Evolutionary conservation across 2,888 invertebrate species (phyloP).

Genomic region (Crepidodera aurea): DNA sequence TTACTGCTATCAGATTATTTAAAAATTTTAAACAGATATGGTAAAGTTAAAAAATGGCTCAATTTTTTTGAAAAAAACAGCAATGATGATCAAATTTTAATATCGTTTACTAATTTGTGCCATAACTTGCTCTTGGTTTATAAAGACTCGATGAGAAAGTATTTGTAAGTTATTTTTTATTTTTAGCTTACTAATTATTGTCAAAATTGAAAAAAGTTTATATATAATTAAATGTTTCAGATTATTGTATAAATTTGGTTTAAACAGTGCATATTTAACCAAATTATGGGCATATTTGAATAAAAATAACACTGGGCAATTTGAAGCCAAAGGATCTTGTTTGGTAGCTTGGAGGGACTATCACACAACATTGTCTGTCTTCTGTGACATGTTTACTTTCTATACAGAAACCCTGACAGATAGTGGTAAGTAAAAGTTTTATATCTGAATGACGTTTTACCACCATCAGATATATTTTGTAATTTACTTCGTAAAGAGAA

Average conservation of each 20-base stretch:
- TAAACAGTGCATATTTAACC: constrained; percentile 57
- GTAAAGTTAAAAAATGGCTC: constrained; percentile 62
- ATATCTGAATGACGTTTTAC: too few relatives aligned
- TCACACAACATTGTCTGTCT: constrained; percentile 58
- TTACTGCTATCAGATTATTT: constrained; percentile 56
- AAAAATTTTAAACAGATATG: constrained; percentile 56
- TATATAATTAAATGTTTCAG: constrained; percentile 43
- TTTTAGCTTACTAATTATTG: too few relatives aligned
- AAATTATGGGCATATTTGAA: constrained; percentile 56
- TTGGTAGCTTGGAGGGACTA: constrained; percentile 56
- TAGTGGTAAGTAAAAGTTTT: constrained; percentile 48
- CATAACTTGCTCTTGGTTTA: constrained; percentile 85
- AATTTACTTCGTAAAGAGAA: too few relatives aligned
- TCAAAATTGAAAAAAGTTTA: too few relatives aligned
- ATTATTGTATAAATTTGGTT: constrained; percentile 57
- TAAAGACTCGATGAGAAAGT: constrained; percentile 83
- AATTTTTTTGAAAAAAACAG: constrained; percentile 61
- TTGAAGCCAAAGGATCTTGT: constrained; percentile 51
- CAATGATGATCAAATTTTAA: constrained; percentile 54
- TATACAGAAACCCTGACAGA: constrained; percentile 61
- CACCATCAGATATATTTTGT: too few relatives aligned
- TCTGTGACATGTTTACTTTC: constrained; percentile 61
- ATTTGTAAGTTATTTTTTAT: constrained; percentile 69
- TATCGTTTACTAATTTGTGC: constrained; percentile 68
- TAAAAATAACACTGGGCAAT: constrained; percentile 47